Evolutionary conservation across 2,113 vertebrate genomes (phyloP).

Genomic region (Rostratula benghalensis): DNA sequence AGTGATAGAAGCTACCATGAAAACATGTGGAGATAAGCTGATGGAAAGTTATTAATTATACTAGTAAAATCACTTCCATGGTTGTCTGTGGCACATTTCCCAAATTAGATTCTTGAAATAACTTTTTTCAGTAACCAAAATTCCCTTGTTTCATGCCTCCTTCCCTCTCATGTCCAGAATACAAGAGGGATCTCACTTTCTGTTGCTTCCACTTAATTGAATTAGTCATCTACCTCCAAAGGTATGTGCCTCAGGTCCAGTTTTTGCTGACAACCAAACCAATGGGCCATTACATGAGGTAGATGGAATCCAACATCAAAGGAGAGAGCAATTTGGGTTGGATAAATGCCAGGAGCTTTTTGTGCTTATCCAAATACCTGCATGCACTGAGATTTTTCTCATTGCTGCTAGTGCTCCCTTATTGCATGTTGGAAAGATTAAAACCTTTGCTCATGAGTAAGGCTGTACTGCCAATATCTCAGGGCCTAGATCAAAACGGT

Average conservation of each 20-base stretch:
- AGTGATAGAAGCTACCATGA: background rate
- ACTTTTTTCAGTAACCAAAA: background rate
- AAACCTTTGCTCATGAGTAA: background rate
- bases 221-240: slow-evolving; percentile 41
- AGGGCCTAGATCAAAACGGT: background rate
- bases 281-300: slow-evolving; percentile 42
- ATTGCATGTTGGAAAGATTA: background rate
- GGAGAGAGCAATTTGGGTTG: slow-evolving; percentile 26
- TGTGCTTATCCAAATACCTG: slow-evolving; percentile 48
- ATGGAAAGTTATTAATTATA: slow-evolving; percentile 31
- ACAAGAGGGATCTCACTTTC: background rate
- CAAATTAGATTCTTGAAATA: background rate
- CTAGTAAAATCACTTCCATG: background rate
- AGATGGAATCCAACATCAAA: slow-evolving; percentile 65
- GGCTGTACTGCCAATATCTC: background rate
- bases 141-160: background rate
- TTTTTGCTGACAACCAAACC: slow-evolving; percentile 52
- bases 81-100: slow-evolving; percentile 7
- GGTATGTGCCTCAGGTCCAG: slow-evolving; percentile 52
- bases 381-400: background rate
- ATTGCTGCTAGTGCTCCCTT: background rate
- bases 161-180: background rate
- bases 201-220: slow-evolving; percentile 26
- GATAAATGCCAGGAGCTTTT: slow-evolving; percentile 36
- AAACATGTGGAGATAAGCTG: slow-evolving; percentile 29